Conservation (phyloP, 2,888 invertebrate genomes). For the Drosophila birchii region DNA sequence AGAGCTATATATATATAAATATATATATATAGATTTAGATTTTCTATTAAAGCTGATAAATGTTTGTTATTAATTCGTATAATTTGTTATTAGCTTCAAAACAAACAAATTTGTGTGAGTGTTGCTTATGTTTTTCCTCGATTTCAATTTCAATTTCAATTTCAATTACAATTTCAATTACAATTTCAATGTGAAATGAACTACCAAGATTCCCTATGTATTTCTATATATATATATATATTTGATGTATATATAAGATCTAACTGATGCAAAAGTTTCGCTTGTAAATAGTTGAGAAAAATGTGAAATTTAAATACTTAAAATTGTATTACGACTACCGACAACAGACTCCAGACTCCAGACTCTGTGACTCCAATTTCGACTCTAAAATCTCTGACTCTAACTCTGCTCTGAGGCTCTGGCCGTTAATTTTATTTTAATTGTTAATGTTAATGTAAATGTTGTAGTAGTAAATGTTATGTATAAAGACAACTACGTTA, state of each 20-base stretch:
- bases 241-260: conserved; percentile 36
- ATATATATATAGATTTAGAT: conserved; percentile 59
- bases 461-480: conserved; percentile 47
- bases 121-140: conserved; percentile 29
- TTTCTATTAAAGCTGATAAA: conserved; percentile 76
- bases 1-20: conserved; percentile 54
- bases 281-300: conserved; percentile 65
- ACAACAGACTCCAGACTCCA: conserved; percentile 5
- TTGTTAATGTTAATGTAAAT: conserved; percentile 35
- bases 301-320: conserved; percentile 39
- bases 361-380: background rate
- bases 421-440: conserved; percentile 36
- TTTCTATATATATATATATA: conserved; percentile 22
- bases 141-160: conserved; percentile 54
- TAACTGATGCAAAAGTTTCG: conserved; percentile 41
- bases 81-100: conserved; percentile 43
- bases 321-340: conserved; percentile 35
- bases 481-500: conserved; percentile 53
- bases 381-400: conserved; percentile 1
- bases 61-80: conserved; percentile 60
- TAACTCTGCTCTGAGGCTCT: conserved; percentile 31
- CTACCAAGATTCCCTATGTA: conserved; percentile 51
- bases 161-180: conserved; percentile 24
- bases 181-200: conserved; percentile 77
- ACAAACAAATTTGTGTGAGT: conserved; percentile 17